Evolutionary conservation across 2,797 vertebrate species (phyloP), one percentile per base, ranked within the genome.

Genomic region (Esox masquinongy): DNA sequence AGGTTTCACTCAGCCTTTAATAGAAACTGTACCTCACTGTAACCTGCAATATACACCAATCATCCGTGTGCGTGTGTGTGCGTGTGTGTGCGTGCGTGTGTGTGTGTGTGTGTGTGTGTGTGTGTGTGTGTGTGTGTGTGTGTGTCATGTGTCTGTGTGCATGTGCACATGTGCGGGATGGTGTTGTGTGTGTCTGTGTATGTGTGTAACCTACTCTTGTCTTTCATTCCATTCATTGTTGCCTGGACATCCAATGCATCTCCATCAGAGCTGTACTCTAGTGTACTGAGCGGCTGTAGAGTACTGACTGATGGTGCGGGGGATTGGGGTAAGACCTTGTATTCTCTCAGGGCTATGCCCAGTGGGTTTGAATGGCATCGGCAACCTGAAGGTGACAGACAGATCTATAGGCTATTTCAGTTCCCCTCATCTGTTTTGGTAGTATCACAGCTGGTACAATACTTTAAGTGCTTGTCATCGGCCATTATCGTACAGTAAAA

Each of bases 201-300:
- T 82, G 73, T 84, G 63, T 77, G 6, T 68, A 19, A 77, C 53
- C 17, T 53, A 67, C 64, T 70, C 26, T 76, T 50, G n/a, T 50
- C 39, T 67, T 22, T 56, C 17, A 17, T 15, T 39, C 67, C 29
- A 53, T 49, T 87, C 19, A 53, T 49, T 86, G 82, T 89, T 29
- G 16, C 17, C 16, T 67, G 64, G 64, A 66, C 73, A 66, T 56
- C 64, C 73, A 86, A 74, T 74, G 83, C 73, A 81, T 70, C 87
- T 80, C 87, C 68, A 39, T 36, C 92, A 94, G 94, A 94, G 77
- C 87, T 90, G 90, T 93, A 93, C 88, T 92, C 93, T 83, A 89
- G 90, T 80, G 88, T 94, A 89, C 91, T 95, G 84, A 90, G 90
- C 79, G 91, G 88, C 16, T 92, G 92, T 83, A 89, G 90, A 79